Evolutionary conservation across 2,113 vertebrate genomes (phyloP).

Genomic region (Dolichallabes microphthalmus): DNA sequence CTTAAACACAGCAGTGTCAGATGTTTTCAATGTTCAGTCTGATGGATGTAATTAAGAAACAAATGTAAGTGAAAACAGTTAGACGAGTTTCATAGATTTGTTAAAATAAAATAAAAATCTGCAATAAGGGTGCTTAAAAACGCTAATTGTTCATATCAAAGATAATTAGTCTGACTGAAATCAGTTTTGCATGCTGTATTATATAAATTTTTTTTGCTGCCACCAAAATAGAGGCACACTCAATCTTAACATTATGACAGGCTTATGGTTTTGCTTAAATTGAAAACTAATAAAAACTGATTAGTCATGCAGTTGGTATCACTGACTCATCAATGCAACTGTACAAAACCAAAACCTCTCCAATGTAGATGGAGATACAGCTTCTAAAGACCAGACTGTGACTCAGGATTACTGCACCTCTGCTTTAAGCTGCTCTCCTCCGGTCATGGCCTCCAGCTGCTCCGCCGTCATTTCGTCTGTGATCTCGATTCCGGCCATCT

Average conservation of each 20-base stretch:
- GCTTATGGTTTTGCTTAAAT: background rate
- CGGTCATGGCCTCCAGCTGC: constrained; percentile 97
- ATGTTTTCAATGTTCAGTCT: background rate
- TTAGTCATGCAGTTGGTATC: background rate
- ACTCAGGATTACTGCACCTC: constrained; percentile 74
- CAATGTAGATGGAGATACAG: background rate
- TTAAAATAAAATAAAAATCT: background rate
- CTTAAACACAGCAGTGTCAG: background rate
- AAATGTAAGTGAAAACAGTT: background rate
- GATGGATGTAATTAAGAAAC: background rate
- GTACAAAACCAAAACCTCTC: background rate
- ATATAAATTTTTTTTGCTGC: background rate
- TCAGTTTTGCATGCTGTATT: background rate
- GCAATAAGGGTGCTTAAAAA: background rate
- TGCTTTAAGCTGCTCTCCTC: constrained; percentile 96
- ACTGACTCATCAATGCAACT: too few relatives aligned
- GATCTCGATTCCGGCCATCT: constrained; percentile 99
- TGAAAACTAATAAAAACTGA: too few relatives aligned
- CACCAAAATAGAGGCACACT: background rate
- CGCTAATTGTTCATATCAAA: background rate
- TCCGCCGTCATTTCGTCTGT: constrained; percentile 98
- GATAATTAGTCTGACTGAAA: background rate
- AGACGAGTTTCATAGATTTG: background rate
- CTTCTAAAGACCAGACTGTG: background rate
- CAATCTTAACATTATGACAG: background rate